Base-by-base conservation (phyloP, 2,888 invertebrate genomes). In the Lordiphosa fenestrarum region DNA sequence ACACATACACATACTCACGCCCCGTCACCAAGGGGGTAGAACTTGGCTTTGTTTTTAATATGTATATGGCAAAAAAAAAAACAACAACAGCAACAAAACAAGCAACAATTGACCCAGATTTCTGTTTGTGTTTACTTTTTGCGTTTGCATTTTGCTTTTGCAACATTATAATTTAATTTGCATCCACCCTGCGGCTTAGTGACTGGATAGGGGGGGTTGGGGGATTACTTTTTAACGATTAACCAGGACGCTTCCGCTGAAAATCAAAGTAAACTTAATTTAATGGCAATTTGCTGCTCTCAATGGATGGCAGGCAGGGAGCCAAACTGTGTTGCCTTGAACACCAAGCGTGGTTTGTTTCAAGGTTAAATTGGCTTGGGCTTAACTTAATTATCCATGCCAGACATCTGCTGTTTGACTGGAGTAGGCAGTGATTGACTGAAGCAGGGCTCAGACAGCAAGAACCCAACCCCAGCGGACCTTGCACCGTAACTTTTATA, bases 21-120 rank as follows among this genome's bases (percentile, higher is more conserved):
- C 4, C 23, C 4, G 41, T 41, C 21, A 21, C 12, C 53, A 6
- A 38, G 33, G 52, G 57, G 52, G 39, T 55, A 38, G 52, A 48
- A 58, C 49, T 44, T 23, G 49, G 60, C 40, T 52, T 40, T 60
- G 50, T 44, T 56, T 69, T 66, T 69, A 66, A 75, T 80, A 73
- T 71, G 63, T 53, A 71, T 73, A 30, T n/a, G 23, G n/a, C 15
- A 12, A 33, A 33, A 44, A 58, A 57, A 63, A 59, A 19, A 19
- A 19, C 19, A 15, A 15, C 15, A 12, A 33, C 54, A 63, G 58
- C 3, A 19, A 19, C 19, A 48, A 4, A 23, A 23, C 66, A 66
- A 77, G 80, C 86, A 84, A 84, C 85, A 87, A 85, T 84, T 87
- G 87, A 87, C 87, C 87, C 86, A 87, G 87, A 87, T 87, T 87